Percentiles rank a stretch among this genome's conserved stretches.
phyloP scores from a whole-genome alignment of 2,113 vertebrate species.

The Rhodinocichla rosea region DNA sequence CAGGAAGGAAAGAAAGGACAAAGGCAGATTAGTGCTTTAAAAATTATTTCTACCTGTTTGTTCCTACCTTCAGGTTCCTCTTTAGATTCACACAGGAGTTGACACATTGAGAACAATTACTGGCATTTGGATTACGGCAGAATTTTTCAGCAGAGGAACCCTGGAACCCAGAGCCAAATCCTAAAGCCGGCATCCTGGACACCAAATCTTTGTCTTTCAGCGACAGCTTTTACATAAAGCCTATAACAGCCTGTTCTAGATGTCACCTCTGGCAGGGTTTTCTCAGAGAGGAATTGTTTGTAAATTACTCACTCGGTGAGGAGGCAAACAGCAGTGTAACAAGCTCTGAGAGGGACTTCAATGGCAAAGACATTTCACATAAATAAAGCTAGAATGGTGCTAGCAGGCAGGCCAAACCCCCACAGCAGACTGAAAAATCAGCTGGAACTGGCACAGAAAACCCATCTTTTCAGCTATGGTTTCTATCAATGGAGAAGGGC shows the following conservation, averaged over 20 bases:
- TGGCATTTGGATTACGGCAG: background rate
- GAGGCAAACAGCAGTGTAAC: background rate
- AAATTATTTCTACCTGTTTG: background rate
- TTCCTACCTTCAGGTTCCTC: background rate
- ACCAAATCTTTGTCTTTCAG: background rate
- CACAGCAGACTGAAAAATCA: background rate
- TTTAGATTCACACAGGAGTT: background rate
- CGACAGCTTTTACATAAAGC: background rate
- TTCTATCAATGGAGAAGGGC: background rate
- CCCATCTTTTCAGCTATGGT: background rate
- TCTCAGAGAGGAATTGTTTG: background rate
- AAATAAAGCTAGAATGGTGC: background rate
- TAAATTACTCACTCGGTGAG: background rate
- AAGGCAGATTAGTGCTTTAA: background rate
- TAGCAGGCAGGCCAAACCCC: background rate
- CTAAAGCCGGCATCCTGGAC: background rate
- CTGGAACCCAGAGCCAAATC: background rate
- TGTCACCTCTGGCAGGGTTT: background rate
- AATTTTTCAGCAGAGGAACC: background rate
- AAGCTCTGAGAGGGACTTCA: background rate
- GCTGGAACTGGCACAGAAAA: background rate
- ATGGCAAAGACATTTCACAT: background rate
- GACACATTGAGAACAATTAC: background rate
- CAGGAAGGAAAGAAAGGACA: background rate
- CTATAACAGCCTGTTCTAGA: background rate